Evolutionary conservation across 2,888 invertebrate species (phyloP).

Genomic region (Rhagonycha lutea): DNA sequence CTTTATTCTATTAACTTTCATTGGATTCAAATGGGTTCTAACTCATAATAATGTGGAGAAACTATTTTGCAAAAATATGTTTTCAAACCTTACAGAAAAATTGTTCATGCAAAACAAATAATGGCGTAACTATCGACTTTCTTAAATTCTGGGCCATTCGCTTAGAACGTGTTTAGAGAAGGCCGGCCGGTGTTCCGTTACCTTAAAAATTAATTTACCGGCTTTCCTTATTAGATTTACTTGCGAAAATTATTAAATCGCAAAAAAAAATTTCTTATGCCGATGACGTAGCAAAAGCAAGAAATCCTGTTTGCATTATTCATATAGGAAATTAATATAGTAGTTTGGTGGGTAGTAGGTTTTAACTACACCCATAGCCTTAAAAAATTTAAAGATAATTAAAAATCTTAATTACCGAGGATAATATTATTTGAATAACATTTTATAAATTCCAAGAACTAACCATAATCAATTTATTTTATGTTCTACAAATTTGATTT

Average conservation of each 20-base stretch:
- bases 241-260: neutral
- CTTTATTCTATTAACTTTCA: conserved; percentile 11
- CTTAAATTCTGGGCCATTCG: conserved; percentile 34
- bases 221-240: neutral
- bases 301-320: neutral
- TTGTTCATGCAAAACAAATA: conserved; percentile 31
- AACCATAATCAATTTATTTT: neutral
- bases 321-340: neutral
- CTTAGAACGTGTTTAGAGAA: conserved; percentile 29
- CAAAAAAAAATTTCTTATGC: neutral
- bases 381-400: neutral
- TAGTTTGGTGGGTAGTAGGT: neutral
- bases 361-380: neutral
- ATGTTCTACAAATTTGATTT: neutral
- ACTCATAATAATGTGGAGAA: neutral
- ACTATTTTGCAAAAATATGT: neutral
- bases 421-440: neutral
- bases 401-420: neutral
- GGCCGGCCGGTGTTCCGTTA: conserved; percentile 30
- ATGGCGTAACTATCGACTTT: conserved; percentile 29
- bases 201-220: conserved; percentile 6
- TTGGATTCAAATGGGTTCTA: neutral
- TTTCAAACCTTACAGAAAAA: conserved; percentile 25
- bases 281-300: neutral
- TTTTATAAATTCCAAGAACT: neutral